A percentile compares a stretch with the other conserved stretches of the same genome.
Conservation (phyloP, 1,140 invertebrate species). For the Dendroctonus valens region DNA sequence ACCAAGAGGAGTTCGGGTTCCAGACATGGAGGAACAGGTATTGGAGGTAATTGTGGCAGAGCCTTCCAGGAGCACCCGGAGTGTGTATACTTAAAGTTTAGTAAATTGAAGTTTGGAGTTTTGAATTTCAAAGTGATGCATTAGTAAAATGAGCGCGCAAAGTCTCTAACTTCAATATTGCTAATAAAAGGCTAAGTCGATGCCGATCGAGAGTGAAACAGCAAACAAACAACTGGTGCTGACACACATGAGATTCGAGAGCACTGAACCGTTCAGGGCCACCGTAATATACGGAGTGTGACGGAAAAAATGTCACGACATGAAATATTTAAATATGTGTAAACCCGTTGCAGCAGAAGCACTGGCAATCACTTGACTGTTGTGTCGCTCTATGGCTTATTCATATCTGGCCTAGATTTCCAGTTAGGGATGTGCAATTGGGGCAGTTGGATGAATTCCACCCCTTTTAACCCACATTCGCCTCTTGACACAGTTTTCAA, state of each 20-base stretch:
- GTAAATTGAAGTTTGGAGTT: no score
- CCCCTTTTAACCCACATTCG: no score
- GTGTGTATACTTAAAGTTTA: no score
- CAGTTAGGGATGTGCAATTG: neutral
- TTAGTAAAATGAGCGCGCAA: constrained; percentile 12
- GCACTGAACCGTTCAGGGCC: constrained; percentile 42
- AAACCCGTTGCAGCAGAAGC: no score
- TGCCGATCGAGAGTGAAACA: constrained; percentile 39
- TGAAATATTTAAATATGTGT: no score
- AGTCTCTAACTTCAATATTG: constrained; percentile 19
- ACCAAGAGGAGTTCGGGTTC: no score
- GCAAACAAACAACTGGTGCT: constrained; percentile 37
- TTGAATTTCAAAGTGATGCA: no score
- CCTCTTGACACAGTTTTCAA: no score
- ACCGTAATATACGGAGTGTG: constrained; percentile 21
- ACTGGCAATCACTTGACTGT: no score
- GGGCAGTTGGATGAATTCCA: neutral
- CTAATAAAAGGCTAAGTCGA: constrained; percentile 34
- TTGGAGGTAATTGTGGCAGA: no score
- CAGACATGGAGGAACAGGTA: no score
- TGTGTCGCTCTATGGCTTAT: neutral
- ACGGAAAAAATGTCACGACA: neutral
- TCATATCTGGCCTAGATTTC: constrained; percentile 5
- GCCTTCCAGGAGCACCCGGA: no score
- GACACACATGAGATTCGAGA: constrained; percentile 46